phyloP scores from a whole-genome alignment of 2,113 vertebrate genomes.

The Anas platyrhynchos region DNA sequence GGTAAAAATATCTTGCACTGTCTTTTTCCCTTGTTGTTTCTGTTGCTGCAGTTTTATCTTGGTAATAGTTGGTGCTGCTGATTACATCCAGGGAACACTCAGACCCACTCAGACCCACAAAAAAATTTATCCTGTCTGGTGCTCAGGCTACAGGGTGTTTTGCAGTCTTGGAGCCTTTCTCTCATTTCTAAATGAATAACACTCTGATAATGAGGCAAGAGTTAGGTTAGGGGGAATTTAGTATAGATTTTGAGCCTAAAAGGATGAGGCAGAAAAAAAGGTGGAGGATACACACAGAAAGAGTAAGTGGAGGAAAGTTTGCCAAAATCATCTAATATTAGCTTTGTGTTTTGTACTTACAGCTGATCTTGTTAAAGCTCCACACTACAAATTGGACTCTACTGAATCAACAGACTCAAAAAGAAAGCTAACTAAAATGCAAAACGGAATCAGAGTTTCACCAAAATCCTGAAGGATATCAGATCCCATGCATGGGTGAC shows the following conservation, averaged over 20 bases:
- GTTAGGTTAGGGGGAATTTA: background rate
- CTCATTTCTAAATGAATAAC: background rate
- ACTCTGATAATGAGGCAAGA: background rate
- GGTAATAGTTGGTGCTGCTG: background rate
- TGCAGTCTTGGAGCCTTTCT: background rate
- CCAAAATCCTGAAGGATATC: background rate
- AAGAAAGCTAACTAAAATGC: background rate
- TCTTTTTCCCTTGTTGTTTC: background rate
- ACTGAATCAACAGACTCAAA: background rate
- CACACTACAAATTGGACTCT: background rate
- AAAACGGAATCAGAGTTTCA: background rate
- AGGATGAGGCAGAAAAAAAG: background rate
- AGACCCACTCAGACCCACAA: background rate
- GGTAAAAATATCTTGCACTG: background rate
- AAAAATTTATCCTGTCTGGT: background rate
- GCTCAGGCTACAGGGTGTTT: background rate
- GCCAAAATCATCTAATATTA: background rate
- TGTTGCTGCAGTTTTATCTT: background rate
- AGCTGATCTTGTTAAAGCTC: background rate
- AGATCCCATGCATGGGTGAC: background rate
- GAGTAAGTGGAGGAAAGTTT: background rate
- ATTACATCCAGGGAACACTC: background rate
- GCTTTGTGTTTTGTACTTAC: background rate
- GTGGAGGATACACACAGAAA: background rate
- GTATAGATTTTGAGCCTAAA: background rate